Evolutionary conservation across 2,113 vertebrate genomes (phyloP).

Genomic region (Toxostoma redivivum): DNA sequence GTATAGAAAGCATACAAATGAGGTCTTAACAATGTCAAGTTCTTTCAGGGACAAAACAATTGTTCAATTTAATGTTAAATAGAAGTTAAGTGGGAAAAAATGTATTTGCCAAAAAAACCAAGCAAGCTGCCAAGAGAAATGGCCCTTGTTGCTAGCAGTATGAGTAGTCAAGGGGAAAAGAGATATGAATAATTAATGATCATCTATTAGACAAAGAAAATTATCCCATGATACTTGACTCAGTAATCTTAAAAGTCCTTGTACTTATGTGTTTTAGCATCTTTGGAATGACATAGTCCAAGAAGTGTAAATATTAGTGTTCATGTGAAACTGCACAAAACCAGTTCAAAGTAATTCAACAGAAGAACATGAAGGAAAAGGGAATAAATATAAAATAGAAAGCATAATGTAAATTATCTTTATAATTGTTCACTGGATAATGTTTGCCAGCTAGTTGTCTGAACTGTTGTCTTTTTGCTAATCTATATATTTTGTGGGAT

Average conservation of each 20-base stretch:
- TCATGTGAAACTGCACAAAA: not conserved
- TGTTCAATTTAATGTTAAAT: not conserved
- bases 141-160: not conserved
- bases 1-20: not conserved
- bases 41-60: not conserved
- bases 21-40: not conserved
- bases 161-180: not conserved
- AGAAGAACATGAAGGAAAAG: not conserved
- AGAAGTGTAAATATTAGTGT: not conserved
- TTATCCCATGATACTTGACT: not conserved
- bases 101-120: not conserved
- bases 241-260: not conserved
- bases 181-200: not conserved
- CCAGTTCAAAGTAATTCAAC: not conserved
- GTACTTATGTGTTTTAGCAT: not conserved
- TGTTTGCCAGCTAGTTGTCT: not conserved
- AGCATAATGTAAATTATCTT: not conserved
- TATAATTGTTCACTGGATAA: not conserved
- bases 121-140: not conserved
- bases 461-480: not conserved
- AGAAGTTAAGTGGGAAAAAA: not conserved
- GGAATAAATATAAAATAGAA: not conserved
- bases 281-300: not conserved
- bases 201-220: not conserved
- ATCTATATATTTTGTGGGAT: not conserved